These are phyloP conservation scores for Coturnix japonica DNA, from an alignment of 2,113 vertebrate species.

Conservation along the genomic window DNA sequence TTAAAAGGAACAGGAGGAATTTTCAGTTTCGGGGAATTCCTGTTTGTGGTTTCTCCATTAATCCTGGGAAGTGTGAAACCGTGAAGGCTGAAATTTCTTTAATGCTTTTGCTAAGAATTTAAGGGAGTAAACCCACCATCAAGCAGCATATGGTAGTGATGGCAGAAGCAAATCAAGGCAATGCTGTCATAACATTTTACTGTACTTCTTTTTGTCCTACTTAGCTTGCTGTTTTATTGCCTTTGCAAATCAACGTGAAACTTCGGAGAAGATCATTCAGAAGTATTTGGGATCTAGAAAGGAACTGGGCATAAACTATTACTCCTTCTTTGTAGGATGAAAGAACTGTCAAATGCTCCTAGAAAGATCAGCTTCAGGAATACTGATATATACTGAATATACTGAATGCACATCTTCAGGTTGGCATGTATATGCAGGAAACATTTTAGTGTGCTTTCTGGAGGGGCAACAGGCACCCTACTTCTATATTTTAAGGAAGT, in stretches of 20 bases:
- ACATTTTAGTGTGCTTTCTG: background rate
- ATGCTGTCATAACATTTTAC: background rate
- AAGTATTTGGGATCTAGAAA: background rate
- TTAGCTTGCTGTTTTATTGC: background rate
- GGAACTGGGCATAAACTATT: fast-evolving
- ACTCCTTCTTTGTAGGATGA: background rate
- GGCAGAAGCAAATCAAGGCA: background rate
- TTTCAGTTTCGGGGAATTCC: background rate
- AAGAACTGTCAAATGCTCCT: background rate
- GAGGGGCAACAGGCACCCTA: background rate
- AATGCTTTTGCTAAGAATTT: conserved; percentile 6
- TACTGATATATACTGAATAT: too few relatives aligned
- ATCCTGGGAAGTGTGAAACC: background rate
- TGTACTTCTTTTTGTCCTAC: background rate
- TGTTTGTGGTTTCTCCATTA: background rate
- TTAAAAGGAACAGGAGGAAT: background rate
- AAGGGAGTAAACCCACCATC: background rate
- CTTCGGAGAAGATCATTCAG: background rate
- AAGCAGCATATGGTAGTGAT: background rate
- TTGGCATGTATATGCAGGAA: background rate
- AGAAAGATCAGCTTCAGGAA: background rate
- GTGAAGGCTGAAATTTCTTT: background rate
- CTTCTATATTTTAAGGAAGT: background rate
- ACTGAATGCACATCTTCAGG: background rate
- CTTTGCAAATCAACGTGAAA: background rate